Conservation (phyloP, 2,888 invertebrate species). For the Drosophila aldrichi region DNA sequence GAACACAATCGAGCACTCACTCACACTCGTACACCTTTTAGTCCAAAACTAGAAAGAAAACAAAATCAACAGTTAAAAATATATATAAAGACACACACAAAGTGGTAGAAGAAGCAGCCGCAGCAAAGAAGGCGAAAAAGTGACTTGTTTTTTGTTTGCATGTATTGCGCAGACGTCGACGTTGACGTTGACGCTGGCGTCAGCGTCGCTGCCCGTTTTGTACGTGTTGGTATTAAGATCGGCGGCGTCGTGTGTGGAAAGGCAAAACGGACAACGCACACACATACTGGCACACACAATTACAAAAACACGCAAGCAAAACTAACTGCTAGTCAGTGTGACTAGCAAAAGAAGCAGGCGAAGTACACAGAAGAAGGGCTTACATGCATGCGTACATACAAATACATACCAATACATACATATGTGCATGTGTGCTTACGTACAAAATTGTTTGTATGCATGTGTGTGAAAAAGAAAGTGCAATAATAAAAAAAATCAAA, state of each 20-base stretch:
- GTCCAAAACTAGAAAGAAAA: slow-evolving; percentile 76
- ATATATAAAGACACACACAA: slow-evolving; percentile 27
- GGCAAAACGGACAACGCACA: slow-evolving; percentile 48
- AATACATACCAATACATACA: slow-evolving; percentile 1
- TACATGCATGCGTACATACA: slow-evolving; percentile 5
- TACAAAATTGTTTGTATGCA: slow-evolving; percentile 9
- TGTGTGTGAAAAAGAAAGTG: slow-evolving; percentile 72
- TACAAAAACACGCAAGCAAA: slow-evolving; percentile 27
- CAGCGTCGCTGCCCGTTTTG: slow-evolving; percentile 41
- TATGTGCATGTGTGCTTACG: slow-evolving; percentile 7
- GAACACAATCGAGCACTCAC: slow-evolving; percentile 18
- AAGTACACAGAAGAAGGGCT: slow-evolving; percentile 30
- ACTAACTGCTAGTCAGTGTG: slow-evolving; percentile 63
- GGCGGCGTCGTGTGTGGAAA: slow-evolving; percentile 54
- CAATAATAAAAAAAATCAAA: slow-evolving; percentile 46
- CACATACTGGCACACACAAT: slow-evolving; percentile 29
- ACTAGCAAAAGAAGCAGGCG: slow-evolving; percentile 51
- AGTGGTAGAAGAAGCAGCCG: slow-evolving; percentile 61
- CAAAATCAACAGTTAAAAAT: slow-evolving; percentile 60
- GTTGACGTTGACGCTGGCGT: slow-evolving; percentile 48
- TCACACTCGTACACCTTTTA: slow-evolving; percentile 45
- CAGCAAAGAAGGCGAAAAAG: slow-evolving; percentile 63
- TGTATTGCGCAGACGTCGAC: slow-evolving; percentile 62
- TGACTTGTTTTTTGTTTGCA: slow-evolving; percentile 73
- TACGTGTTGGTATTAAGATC: slow-evolving; percentile 70